Evolutionary conservation across 2,888 invertebrate species (phyloP).

Genomic region (Agrypnus murinus): DNA sequence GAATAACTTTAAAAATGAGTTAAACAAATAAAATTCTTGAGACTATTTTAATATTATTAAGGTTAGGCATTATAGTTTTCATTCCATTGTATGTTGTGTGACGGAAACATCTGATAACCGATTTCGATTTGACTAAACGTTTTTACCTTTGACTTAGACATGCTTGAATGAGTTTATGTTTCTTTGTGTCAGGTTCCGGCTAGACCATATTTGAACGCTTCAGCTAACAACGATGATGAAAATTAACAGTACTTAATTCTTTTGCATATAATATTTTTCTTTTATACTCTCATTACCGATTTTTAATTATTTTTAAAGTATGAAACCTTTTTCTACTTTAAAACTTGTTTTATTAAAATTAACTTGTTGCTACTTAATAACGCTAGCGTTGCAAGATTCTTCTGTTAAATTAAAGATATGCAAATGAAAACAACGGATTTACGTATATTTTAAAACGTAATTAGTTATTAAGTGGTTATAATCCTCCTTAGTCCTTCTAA

Average conservation of each 20-base stretch:
- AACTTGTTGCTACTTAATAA: neutral
- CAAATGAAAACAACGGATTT: slow-evolving; percentile 14
- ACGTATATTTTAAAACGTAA: slow-evolving; percentile 8
- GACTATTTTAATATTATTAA: neutral
- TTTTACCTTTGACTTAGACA: slow-evolving; percentile 40
- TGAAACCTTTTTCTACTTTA: neutral
- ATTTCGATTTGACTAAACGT: slow-evolving; percentile 40
- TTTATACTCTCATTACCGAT: neutral
- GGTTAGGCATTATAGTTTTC: neutral
- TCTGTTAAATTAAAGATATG: slow-evolving; percentile 10
- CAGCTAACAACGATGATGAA: slow-evolving; percentile 27
- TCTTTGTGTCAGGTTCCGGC: slow-evolving; percentile 44
- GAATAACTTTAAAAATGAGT: too few species aligned
- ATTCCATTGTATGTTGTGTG: slow-evolving; percentile 2
- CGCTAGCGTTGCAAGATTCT: neutral
- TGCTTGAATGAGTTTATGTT: slow-evolving; percentile 42
- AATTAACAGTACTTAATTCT: slow-evolving; percentile 43
- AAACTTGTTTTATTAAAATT: slow-evolving; percentile 20
- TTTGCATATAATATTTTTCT: neutral
- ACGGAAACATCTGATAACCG: slow-evolving; percentile 35
- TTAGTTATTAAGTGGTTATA: slow-evolving; percentile 5
- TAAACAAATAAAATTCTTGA: too few species aligned
- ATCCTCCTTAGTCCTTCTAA: neutral
- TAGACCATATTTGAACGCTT: slow-evolving; percentile 40
- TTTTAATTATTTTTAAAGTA: slow-evolving; percentile 1